These are phyloP conservation scores for Cyprinodon tularosa DNA, from an alignment of 2,113 vertebrate genomes.

Conservation along the genomic window DNA sequence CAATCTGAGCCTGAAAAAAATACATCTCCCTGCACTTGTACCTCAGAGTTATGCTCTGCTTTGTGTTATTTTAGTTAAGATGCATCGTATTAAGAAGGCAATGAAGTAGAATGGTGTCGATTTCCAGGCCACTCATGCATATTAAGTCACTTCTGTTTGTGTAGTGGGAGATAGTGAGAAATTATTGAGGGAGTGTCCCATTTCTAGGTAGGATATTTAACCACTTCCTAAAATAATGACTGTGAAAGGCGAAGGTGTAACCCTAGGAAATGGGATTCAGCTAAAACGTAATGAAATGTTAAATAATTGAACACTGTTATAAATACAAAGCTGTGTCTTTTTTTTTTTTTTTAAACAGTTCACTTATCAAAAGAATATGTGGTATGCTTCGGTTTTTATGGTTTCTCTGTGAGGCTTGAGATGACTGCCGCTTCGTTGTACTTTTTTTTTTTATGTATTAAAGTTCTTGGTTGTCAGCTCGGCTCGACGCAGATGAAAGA, in stretches of 20 bases:
- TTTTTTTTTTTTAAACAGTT: conserved; percentile 31
- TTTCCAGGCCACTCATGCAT: too few species aligned
- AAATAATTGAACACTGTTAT: not conserved
- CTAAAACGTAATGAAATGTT: not conserved
- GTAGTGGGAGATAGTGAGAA: not conserved
- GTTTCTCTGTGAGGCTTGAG: conserved; percentile 63
- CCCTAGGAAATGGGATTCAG: not conserved
- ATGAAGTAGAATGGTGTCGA: not conserved
- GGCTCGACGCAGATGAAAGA: conserved; percentile 68
- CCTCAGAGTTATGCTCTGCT: too few species aligned
- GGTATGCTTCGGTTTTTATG: conserved; percentile 44
- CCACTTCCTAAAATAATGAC: not conserved
- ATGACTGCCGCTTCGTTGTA: conserved; percentile 54
- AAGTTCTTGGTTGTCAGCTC: conserved; percentile 66
- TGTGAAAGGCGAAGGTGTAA: not conserved
- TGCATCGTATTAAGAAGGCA: not conserved
- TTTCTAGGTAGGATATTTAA: not conserved
- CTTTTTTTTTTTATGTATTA: conserved; percentile 36
- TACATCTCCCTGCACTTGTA: too few species aligned
- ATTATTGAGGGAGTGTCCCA: not conserved
- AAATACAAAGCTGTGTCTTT: not conserved
- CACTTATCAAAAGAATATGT: conserved; percentile 39
- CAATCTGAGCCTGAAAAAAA: too few species aligned
- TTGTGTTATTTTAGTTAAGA: too few species aligned
- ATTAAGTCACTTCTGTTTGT: too few species aligned